Evolutionary conservation across 1,140 invertebrate species (phyloP).

Genomic region (Drosophila santomea): DNA sequence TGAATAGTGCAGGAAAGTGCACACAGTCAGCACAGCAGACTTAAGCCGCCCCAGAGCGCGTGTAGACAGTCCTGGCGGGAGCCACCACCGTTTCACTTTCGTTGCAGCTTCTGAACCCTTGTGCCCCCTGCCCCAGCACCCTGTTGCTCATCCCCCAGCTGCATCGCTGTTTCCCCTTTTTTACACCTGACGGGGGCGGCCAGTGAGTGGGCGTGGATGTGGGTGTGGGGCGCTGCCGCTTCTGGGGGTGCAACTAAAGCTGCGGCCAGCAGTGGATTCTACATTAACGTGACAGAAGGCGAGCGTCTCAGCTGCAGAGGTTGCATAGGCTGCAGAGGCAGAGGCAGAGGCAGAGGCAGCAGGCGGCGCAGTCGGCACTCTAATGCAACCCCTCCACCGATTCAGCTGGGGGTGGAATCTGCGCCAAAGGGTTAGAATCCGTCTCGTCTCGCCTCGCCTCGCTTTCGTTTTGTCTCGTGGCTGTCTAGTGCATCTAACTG

Average conservation of each 20-base stretch:
- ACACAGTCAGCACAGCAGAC: slow-evolving; percentile 57
- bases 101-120: slow-evolving; percentile 33
- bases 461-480: slow-evolving; percentile 65
- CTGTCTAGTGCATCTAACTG: slow-evolving; percentile 81
- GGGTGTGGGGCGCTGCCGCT: neutral
- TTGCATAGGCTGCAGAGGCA: slow-evolving; percentile 14
- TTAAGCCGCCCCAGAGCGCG: slow-evolving; percentile 17
- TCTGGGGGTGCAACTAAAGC: slow-evolving; percentile 61
- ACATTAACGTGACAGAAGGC: slow-evolving; percentile 67
- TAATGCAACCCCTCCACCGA: slow-evolving; percentile 43
- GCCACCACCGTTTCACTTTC: slow-evolving; percentile 80
- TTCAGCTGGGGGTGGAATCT: slow-evolving; percentile 31
- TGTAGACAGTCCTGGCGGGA: slow-evolving; percentile 27
- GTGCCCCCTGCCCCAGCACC: slow-evolving; percentile 1
- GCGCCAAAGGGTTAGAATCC: slow-evolving; percentile 51
- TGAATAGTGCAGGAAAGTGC: slow-evolving; percentile 81
- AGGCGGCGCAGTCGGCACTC: slow-evolving; percentile 25
- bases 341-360: slow-evolving; percentile 1
- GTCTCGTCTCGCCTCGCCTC: slow-evolving; percentile 14
- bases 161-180: slow-evolving; percentile 9
- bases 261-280: slow-evolving; percentile 64
- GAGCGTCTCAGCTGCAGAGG: slow-evolving; percentile 8
- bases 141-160: neutral
- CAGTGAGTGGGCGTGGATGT: neutral
- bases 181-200: slow-evolving; percentile 58